Percentiles rank a stretch among this genome's conserved stretches.
Evolutionary conservation across 1,140 invertebrate species (phyloP).

Genomic region (Kradibia gibbosae): DNA sequence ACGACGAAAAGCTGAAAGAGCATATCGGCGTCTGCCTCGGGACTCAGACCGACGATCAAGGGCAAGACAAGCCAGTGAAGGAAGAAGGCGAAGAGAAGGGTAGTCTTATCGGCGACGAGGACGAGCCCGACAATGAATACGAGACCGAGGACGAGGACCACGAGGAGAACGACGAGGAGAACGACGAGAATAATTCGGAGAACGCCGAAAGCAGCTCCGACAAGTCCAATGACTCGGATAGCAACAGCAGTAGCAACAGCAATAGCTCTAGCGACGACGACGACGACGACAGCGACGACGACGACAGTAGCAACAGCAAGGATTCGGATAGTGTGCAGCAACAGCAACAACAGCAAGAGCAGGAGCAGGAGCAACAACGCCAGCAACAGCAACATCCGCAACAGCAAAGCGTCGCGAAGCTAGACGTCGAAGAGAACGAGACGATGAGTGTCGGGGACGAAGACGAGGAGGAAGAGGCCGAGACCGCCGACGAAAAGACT

Average conservation of each 20-base stretch:
- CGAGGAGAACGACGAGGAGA: slow-evolving; percentile 54
- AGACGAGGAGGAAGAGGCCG: slow-evolving; percentile 55
- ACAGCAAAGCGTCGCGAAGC: slow-evolving; percentile 35
- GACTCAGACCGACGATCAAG: slow-evolving; percentile 47
- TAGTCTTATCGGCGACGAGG: slow-evolving; percentile 60
- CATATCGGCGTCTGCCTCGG: slow-evolving; percentile 61
- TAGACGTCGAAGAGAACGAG: slow-evolving; percentile 41
- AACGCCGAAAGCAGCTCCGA: slow-evolving; percentile 57
- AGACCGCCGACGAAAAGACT: slow-evolving; percentile 48
- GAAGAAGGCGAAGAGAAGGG: slow-evolving; percentile 56
- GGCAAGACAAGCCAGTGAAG: slow-evolving; percentile 1
- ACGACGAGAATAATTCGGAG: slow-evolving; percentile 57
- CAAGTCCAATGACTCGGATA: slow-evolving; percentile 62
- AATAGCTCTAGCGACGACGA: slow-evolving; percentile 55
- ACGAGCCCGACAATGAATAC: slow-evolving; percentile 46
- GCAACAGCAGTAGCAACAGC: slow-evolving; percentile 48
- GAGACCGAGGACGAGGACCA: slow-evolving; percentile 56
- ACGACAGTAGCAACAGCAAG: slow-evolving; percentile 53
- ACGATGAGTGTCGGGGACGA: slow-evolving; percentile 51
- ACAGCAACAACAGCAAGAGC: slow-evolving; percentile 46
- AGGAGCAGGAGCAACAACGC: slow-evolving; percentile 53
- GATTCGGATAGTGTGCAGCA: slow-evolving; percentile 52
- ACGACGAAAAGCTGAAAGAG: slow-evolving; percentile 62
- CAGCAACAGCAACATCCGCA: slow-evolving; percentile 56
- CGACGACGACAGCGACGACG: slow-evolving; percentile 57